Conservation (phyloP, 2,797 vertebrate species). For the Platyrinchus mystaceus region DNA sequence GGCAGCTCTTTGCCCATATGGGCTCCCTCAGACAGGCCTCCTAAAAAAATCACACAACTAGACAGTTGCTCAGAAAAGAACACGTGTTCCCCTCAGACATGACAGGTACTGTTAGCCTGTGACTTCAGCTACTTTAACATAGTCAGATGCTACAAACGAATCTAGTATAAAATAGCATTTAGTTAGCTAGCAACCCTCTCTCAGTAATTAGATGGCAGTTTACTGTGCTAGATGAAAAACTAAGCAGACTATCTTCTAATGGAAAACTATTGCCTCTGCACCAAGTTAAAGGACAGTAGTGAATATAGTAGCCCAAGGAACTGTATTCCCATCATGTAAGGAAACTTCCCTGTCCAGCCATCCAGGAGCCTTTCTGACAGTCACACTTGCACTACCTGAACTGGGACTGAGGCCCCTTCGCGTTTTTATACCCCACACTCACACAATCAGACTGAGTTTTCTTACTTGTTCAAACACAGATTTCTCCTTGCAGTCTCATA, state of each 20-base stretch:
- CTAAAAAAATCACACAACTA: constrained; percentile 20
- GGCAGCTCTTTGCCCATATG: constrained; percentile 54
- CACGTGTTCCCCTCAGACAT: constrained; percentile 24
- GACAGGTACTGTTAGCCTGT: constrained; percentile 26
- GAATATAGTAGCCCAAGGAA: background rate
- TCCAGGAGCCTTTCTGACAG: background rate
- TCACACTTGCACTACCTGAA: too few species aligned
- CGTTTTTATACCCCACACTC: background rate
- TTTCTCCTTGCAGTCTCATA: background rate
- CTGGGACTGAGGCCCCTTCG: rapidly evolving
- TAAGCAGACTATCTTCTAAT: background rate
- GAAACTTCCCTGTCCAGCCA: background rate
- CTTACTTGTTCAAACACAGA: too few species aligned
- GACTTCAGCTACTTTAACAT: constrained; percentile 26
- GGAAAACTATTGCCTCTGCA: background rate
- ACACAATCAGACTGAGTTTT: background rate
- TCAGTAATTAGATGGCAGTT: background rate
- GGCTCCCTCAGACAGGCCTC: constrained; percentile 39
- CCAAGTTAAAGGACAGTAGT: background rate
- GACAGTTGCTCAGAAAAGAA: constrained; percentile 30
- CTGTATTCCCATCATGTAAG: background rate
- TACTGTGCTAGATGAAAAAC: background rate
- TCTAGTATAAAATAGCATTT: background rate
- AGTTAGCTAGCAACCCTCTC: background rate
- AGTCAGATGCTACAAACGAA: constrained; percentile 4